Evolutionary conservation across 1,140 invertebrate genomes (phyloP), one percentile per base, ranked within the genome.

Genomic region (Zaprionus gabonicus): DNA sequence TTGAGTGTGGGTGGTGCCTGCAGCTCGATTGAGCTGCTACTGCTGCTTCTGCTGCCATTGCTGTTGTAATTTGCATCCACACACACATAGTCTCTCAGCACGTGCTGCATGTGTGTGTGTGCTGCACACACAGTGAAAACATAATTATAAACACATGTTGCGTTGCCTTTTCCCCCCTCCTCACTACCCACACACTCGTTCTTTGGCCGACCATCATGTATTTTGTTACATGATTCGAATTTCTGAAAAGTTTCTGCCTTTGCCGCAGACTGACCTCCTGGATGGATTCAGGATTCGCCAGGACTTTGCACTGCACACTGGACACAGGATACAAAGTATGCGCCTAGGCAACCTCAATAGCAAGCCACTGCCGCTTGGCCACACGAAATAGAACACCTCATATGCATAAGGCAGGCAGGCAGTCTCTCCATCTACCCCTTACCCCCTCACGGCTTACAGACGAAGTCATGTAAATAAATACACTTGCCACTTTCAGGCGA

Each of bases 161-260:
- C 83, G 49, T 51, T 51, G 20, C 20, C n/a, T 13, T 51, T 25
- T 20, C 17, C 38, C 38, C 38, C 2, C 9, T 17, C 55, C 12
- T 41, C 31, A 38, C 41, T 3, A 46, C 59, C 34, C 51, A 7
- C 28, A 20, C 36, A 23, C 38, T 49, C 25, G 17, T 34, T 41
- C 64, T 87, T 82, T 86, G 31, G 46, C 15, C 20, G 38, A 77
- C 67, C 58, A 66, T 60, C 74, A 49, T 86, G 81, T 88, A 88
- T 88, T 88, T 76, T 68, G 85, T 88, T 88, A 88, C 84, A 88
- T 88, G 84, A 81, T 88, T 88, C 85, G 84, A 88, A 88, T 88
- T 88, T 88, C 84, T 84, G 67, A 88, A 86, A 88, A 88, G 63
- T 75, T 81, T 75, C 64, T 65, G 36, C 34, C 20, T 34, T 41